These are phyloP conservation scores for Mactra quadrangularis DNA, from an alignment of 1,140 invertebrate species.

Conservation along the genomic window DNA sequence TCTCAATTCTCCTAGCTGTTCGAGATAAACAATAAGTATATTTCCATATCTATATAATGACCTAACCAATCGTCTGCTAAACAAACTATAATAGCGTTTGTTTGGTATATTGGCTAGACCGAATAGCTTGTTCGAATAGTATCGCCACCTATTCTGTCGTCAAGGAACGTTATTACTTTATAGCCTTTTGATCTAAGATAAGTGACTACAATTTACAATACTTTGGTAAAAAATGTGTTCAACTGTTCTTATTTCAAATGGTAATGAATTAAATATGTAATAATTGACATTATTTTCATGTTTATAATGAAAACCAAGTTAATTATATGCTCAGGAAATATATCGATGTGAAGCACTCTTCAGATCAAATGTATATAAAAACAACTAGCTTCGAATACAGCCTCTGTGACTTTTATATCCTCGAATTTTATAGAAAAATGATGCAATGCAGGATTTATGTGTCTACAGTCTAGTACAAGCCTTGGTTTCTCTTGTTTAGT, in stretches of 20 bases:
- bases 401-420: constrained; percentile 36
- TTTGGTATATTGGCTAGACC: background rate
- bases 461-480: constrained; percentile 28
- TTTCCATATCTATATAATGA: constrained; percentile 14
- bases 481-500: constrained; percentile 3
- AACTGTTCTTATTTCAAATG: constrained; percentile 22
- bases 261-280: constrained; percentile 21
- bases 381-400: constrained; percentile 24
- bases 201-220: background rate
- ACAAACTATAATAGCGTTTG: background rate
- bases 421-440: constrained; percentile 57
- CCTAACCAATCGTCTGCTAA: background rate
- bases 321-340: constrained; percentile 27
- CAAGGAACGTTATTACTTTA: constrained; percentile 22
- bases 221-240: constrained; percentile 24
- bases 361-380: constrained; percentile 46
- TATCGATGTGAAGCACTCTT: constrained; percentile 47
- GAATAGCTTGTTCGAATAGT: background rate
- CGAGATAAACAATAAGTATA: background rate
- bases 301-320: constrained; percentile 7
- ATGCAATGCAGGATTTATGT: constrained; percentile 28
- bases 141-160: constrained; percentile 12
- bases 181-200: background rate
- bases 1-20: no score
- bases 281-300: background rate